Base-by-base conservation (phyloP, 2,113 vertebrate species). In the Zonotrichia leucophrys region DNA sequence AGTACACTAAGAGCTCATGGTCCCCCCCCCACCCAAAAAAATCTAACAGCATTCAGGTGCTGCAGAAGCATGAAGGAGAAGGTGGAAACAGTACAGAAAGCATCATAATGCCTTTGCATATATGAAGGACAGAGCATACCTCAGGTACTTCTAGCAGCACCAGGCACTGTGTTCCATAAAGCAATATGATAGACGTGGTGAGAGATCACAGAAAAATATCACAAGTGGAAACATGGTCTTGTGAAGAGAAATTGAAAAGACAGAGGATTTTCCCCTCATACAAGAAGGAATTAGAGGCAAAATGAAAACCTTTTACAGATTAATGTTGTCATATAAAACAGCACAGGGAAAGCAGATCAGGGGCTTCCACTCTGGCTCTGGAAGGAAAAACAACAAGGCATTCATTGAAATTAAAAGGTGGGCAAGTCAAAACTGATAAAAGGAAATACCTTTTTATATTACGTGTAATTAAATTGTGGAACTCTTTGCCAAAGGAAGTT, bases 361-460 rank as follows among this genome's bases (percentile, higher is more conserved):
- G 82, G 85, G 39, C 75, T 90, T 95, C 84, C 63, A 91, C 39
- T 73, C 84, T 72, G 56, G 4, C 50, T 95, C 55, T 93, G 79
- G 59, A 92, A 94, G 23, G 58, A 75, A 92, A 81, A 95, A 95
- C 66, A 95, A 81, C 33, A 74, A 90, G 39, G 52, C 23, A 91
- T 91, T 95, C 85, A 94, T 39, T 66, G 47, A 94, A 94, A 95
- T 90, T 85, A 94, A 93, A 76, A 90, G 78, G n/a, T 92, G 85
- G 72, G 94, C 95, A 96, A 94, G 95, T 96, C 93, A 90, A 92
- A 96, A 96, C 95, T 83, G 82, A 96, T 94, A 91, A 90, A 95
- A 96, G 95, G 95, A 97, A 96, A 97, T 96, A 78, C 88, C 93
- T 96, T 94, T 94, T 96, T 81, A 92, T 94, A 95, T 95, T 92